Percentiles rank a stretch among this genome's conserved stretches.
phyloP scores from a whole-genome alignment of 2,113 vertebrate species.

The Pterocles gutturalis region DNA sequence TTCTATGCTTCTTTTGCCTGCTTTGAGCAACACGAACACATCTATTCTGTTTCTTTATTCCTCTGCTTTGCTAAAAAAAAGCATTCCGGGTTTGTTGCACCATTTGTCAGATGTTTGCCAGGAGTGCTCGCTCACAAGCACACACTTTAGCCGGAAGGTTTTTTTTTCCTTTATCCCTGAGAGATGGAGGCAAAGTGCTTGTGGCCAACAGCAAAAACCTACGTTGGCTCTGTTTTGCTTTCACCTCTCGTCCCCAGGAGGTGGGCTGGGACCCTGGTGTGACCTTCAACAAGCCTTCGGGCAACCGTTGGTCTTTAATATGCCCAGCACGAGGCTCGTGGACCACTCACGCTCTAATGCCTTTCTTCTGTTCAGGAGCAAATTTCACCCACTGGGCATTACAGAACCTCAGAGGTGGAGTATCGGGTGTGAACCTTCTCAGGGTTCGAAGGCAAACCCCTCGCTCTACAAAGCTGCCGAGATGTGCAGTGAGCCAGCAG shows the following conservation, averaged over 20 bases:
- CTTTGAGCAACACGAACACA: background rate
- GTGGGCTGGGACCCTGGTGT: background rate
- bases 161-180: background rate
- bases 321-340: background rate
- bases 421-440: background rate
- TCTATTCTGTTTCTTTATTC: background rate
- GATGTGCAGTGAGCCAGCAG: background rate
- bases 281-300: background rate
- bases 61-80: background rate
- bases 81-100: fast-evolving
- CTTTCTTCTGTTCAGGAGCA: background rate
- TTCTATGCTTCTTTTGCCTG: slow-evolving; percentile 30
- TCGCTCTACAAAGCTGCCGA: background rate
- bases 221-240: background rate
- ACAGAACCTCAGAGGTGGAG: background rate
- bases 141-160: background rate
- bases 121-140: background rate
- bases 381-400: background rate
- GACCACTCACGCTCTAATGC: background rate
- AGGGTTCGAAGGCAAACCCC: background rate
- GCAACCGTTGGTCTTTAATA: background rate
- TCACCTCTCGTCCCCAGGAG: background rate
- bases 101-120: background rate
- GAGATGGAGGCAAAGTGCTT: background rate
- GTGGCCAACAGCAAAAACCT: background rate